Evolutionary conservation across 2,113 vertebrate species (phyloP), one percentile per base, ranked within the genome.

Genomic region (Leucoraja erinaceus): DNA sequence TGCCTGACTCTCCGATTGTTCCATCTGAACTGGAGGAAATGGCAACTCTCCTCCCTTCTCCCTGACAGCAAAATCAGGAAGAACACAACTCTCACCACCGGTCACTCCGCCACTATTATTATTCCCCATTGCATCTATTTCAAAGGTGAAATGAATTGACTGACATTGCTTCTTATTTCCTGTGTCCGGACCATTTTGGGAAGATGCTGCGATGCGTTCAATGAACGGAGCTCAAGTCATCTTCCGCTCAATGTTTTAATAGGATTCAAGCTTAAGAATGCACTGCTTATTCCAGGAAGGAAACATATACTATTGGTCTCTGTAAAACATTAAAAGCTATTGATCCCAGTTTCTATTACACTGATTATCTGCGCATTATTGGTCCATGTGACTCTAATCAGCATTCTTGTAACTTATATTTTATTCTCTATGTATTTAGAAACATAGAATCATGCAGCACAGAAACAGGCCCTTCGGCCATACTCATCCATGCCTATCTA

Each of bases 231-330:
- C 59, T 88, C 28, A 63, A 81, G 10, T 90, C 6, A 70, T 90
- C 14, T 47, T 47, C 66, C 90, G 22, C 63, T 91, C 38, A 54
- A 91, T 72, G 68, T 22, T 74, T 72, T 72, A 74, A 74, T 54
- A 91, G 22, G 66, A 70, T 74, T 38, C 68, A 38, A 38, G 38
- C 90, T 91, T 91, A 91, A 91, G 38, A 54, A 54, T 91, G 68
- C 70, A 25, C 90, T 72, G 68, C 63, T 70, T 47, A 54, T 91
- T 91, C 38, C 90, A 54, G 68, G 90, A 91, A 91, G 31, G 20
- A 91, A 91, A 74, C 20, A 22, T 72, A 38, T 22, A 91, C 31
- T 91, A 70, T 91, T 91, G 90, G 70, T 91, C 90, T 91, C 66
- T 91, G 66, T 74, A 91, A 91, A 74, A 25, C 68, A 74, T 91